Percentiles rank a stretch among this genome's conserved stretches.
Evolutionary conservation across 2,888 invertebrate genomes (phyloP).

Genomic region (Linyphia triangularis): DNA sequence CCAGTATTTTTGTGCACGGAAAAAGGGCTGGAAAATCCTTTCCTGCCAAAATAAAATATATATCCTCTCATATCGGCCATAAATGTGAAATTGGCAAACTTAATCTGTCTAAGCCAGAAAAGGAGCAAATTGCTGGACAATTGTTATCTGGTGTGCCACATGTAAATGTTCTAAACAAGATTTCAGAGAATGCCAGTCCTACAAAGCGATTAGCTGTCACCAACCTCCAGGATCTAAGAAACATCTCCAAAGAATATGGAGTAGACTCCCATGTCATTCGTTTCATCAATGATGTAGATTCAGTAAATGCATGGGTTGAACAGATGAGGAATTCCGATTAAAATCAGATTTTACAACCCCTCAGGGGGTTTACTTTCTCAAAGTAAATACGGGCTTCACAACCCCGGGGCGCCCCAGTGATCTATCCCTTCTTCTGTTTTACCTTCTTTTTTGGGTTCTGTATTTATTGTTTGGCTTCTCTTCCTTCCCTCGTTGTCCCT

Average conservation of each 20-base stretch:
- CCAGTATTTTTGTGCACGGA: background rate
- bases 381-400: too few species aligned
- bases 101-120: background rate
- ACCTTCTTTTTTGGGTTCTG: too few species aligned
- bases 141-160: background rate
- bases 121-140: constrained; percentile 6
- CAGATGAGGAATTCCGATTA: background rate
- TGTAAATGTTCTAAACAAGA: background rate
- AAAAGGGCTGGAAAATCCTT: background rate
- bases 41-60: background rate
- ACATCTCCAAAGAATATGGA: background rate
- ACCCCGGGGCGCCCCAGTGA: too few species aligned
- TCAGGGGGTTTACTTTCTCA: too few species aligned
- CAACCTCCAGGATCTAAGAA: background rate
- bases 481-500: too few species aligned
- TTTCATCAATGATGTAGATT: background rate
- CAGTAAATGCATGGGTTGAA: background rate
- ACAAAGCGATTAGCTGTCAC: background rate
- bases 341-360: constrained; percentile 21
- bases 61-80: constrained; percentile 31
- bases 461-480: too few species aligned
- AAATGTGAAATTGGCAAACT: background rate
- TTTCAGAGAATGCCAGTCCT: background rate
- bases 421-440: too few species aligned
- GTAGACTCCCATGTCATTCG: too few species aligned